Evolutionary conservation across 2,113 vertebrate species (phyloP).

Genomic region (Podiceps cristatus): DNA sequence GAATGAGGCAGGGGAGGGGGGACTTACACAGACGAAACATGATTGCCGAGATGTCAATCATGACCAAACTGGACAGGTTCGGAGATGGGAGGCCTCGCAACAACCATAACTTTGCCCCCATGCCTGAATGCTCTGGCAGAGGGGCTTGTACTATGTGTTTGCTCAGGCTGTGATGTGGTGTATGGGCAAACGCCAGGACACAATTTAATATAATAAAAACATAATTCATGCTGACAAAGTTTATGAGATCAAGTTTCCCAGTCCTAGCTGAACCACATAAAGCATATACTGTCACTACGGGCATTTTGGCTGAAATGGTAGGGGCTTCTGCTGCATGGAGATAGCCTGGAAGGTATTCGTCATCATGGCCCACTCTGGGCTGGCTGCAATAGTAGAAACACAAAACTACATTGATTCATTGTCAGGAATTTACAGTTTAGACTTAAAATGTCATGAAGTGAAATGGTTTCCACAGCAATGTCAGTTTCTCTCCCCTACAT

Average conservation of each 20-base stretch:
- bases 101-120: constrained; percentile 10
- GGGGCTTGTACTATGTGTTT: neutral
- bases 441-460: constrained; percentile 27
- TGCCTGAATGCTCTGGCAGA: neutral
- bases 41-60: constrained; percentile 36
- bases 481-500: constrained; percentile 8
- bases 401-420: constrained; percentile 36
- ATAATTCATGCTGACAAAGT: neutral
- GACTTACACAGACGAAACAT: neutral
- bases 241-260: constrained; percentile 36
- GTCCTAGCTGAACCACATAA: constrained; percentile 4
- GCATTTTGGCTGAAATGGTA: neutral
- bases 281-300: constrained; percentile 20
- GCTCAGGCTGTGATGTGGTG: neutral
- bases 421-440: constrained; percentile 18
- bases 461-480: constrained; percentile 48
- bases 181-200: neutral
- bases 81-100: neutral
- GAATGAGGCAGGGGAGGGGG: neutral
- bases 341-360: constrained; percentile 1
- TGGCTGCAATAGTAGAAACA: constrained; percentile 20
- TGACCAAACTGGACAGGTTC: constrained; percentile 12
- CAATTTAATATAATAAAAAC: constrained; percentile 21
- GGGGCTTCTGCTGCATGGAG: constrained; percentile 30
- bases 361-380: neutral